Base-by-base conservation (phyloP, 2,113 vertebrate genomes). In the Pipa parva region DNA sequence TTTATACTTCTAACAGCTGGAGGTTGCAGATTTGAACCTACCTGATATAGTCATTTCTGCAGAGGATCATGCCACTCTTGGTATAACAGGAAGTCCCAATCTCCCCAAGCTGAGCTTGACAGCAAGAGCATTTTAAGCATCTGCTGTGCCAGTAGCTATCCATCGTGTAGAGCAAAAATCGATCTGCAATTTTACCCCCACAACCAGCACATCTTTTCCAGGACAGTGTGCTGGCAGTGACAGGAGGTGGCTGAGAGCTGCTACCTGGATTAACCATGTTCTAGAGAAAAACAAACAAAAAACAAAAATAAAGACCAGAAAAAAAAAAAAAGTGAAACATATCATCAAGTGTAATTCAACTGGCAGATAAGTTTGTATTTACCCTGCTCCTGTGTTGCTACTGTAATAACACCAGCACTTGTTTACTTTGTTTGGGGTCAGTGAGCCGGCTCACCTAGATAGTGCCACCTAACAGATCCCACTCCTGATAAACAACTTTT, bases 81-180 rank as follows among this genome's bases (percentile, higher is more conserved):
- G 97, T 99, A 85, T 97, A 98, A 88, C 95, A 98, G 45, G 95
- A 98, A 20, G 95, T 97, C 78, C 97, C 97, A 73, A 98, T 98
- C 84, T 99, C 97, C 1, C 95, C 97, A 77, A 99, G 92, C 85
- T 98, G 97, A 72, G 95, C 97, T 88, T 99, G 95, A 88, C 97
- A 99, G 89, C 95, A 99, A 70, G 95, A 97, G 78, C 97, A 99
- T 86, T 98, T 97, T 74, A 99, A 93, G 85, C 97, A 98, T 56
- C 97, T 93, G 85, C 94, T 98, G 88, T 99, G 97, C 97, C 97
- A 99, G 85, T 98, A 99, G 89, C 92, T 95, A 90, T 99, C 97
- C 95, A 98, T 98, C 84, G 97, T 92, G 81, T 97, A 99, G 58
- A 99, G 94, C 78, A 99, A 92, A 86, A 99, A 98, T 61, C 97